Evolutionary conservation across 2,888 invertebrate species (phyloP).

Genomic region (Notocelia uddmanniana): DNA sequence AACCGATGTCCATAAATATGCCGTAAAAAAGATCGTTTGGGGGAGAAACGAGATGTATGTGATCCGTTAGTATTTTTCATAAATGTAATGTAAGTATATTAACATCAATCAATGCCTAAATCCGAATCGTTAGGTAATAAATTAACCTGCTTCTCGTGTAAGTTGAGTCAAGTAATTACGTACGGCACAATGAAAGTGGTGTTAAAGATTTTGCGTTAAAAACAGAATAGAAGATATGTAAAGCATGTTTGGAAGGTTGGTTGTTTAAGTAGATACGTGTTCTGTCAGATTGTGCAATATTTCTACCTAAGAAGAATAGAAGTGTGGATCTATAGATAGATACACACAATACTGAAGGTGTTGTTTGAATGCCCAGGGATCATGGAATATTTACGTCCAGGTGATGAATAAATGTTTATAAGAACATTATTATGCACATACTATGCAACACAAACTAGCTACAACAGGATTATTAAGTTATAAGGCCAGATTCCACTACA

Average conservation of each 20-base stretch:
- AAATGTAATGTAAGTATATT: not conserved
- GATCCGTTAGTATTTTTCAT: not conserved
- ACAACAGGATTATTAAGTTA: constrained; percentile 60
- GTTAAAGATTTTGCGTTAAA: constrained; percentile 12
- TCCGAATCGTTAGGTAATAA: not conserved
- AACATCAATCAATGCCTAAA: not conserved
- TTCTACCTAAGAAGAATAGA: not conserved
- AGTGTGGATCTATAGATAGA: constrained; percentile 9
- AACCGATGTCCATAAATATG: not conserved
- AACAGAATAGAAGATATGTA: constrained; percentile 8
- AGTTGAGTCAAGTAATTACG: not conserved
- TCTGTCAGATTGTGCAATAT: constrained; percentile 23
- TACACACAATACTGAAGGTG: not conserved
- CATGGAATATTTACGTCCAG: constrained; percentile 51
- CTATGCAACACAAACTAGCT: constrained; percentile 55
- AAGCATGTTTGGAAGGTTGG: constrained; percentile 8
- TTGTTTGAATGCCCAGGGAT: constrained; percentile 2
- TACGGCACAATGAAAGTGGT: constrained; percentile 20
- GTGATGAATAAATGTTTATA: constrained; percentile 48
- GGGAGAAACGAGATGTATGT: not conserved
- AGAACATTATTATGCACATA: constrained; percentile 46
- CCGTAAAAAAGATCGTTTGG: not conserved
- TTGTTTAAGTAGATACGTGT: constrained; percentile 14
- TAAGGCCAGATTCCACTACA: constrained; percentile 74
- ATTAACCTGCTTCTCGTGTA: not conserved